phyloP scores from a whole-genome alignment of 1,140 invertebrate genomes.

The Heliconius hermathena region DNA sequence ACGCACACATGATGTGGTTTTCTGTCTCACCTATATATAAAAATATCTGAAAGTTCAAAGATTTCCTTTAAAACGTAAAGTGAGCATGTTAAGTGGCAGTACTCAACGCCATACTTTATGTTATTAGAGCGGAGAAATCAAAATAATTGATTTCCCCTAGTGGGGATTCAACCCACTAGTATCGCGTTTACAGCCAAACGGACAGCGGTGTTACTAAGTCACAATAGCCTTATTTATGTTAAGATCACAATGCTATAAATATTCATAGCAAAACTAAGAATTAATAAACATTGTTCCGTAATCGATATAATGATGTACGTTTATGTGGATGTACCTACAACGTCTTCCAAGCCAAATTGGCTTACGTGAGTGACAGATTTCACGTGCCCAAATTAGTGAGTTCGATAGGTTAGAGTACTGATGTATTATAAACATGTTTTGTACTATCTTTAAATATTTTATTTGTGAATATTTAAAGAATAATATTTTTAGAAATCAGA shows the following conservation, averaged over 20 bases:
- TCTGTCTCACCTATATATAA: too few relatives aligned
- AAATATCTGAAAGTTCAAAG: too few relatives aligned
- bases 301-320: not conserved
- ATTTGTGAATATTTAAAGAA: not conserved
- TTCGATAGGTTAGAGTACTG: not conserved
- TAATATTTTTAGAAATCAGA: too few relatives aligned
- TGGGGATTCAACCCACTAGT: too few relatives aligned
- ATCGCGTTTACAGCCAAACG: too few relatives aligned
- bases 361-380: not conserved
- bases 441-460: not conserved
- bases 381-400: not conserved
- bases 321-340: not conserved
- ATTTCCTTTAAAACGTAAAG: too few relatives aligned
- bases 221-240: not conserved
- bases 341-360: not conserved
- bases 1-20: too few relatives aligned
- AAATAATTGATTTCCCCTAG: too few relatives aligned
- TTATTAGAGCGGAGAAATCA: too few relatives aligned
- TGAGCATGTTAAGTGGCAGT: too few relatives aligned
- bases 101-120: too few relatives aligned
- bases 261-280: not conserved
- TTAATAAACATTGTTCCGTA: not conserved
- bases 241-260: not conserved
- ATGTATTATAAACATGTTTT: not conserved
- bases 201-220: not conserved